Evolutionary conservation across 2,113 vertebrate species (phyloP).

Genomic region (Megaptera novaeangliae): DNA sequence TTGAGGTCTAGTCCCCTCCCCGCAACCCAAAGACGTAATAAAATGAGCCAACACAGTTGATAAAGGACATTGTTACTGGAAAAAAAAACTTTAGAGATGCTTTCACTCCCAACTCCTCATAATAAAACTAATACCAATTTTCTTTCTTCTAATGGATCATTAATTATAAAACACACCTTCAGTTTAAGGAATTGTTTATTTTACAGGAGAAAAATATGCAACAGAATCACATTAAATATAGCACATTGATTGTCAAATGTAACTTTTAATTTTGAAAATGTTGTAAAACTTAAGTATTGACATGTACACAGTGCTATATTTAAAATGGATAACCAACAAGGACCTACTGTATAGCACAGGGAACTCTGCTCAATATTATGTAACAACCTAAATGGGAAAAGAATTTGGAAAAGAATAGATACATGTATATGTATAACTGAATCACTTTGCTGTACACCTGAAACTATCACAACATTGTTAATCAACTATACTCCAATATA

Average conservation of each 20-base stretch:
- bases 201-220: neutral
- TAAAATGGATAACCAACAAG: neutral
- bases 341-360: rapidly evolving
- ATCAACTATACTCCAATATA: neutral
- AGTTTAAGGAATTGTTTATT: neutral
- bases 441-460: neutral
- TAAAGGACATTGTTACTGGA: neutral
- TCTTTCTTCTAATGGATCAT: neutral
- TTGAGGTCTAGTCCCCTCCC: neutral
- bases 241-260: neutral
- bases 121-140: neutral
- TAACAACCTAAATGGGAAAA: neutral
- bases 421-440: neutral
- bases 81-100: neutral
- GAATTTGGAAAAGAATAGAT: too few relatives aligned
- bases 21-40: neutral
- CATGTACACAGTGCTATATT: neutral
- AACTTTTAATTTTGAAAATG: neutral
- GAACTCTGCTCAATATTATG: rapidly evolving
- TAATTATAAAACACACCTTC: neutral
- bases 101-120: neutral
- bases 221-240: neutral
- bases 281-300: neutral
- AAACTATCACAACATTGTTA: too few relatives aligned
- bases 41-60: neutral